phyloP scores from a whole-genome alignment of 2,888 invertebrate species.

The Dilophus febrilis region DNA sequence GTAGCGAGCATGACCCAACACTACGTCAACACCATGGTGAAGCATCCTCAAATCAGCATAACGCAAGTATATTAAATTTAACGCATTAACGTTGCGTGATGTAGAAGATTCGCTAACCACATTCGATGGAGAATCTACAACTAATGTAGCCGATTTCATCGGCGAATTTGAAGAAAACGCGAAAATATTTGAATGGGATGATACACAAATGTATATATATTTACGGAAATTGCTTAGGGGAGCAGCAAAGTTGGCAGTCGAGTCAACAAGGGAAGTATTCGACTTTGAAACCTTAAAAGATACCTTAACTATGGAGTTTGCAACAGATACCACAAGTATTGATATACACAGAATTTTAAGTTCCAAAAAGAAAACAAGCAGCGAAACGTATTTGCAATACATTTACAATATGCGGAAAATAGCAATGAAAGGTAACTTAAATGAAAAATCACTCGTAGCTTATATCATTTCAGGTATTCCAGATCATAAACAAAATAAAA shows the following conservation, averaged over 20 bases:
- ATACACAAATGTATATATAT: constrained; percentile 8
- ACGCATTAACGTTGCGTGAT: too few species aligned
- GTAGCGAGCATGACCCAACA: too few species aligned
- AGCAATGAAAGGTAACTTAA: constrained; percentile 6
- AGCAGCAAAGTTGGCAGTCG: constrained; percentile 6
- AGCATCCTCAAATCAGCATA: too few species aligned
- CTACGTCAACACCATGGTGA: too few species aligned
- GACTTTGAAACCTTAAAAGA: constrained; percentile 5
- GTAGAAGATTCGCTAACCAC: too few species aligned
- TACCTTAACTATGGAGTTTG: constrained; percentile 5
- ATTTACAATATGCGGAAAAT: constrained; percentile 8
- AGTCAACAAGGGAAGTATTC: not conserved
- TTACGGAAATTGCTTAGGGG: constrained; percentile 7
- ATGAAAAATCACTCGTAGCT: constrained; percentile 7
- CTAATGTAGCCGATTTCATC: too few species aligned
- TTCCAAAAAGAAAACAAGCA: constrained; percentile 3
- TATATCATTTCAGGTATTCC: constrained; percentile 7
- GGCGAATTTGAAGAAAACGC: too few species aligned
- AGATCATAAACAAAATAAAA: constrained; percentile 7
- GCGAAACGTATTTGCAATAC: constrained; percentile 7
- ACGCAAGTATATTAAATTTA: too few species aligned
- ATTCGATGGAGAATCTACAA: too few species aligned
- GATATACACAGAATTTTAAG: constrained; percentile 5
- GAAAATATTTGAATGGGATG: constrained; percentile 3
- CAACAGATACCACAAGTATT: constrained; percentile 3